Evolutionary conservation across 1,140 invertebrate species (phyloP), one percentile per base, ranked within the genome.

Genomic region (Drosophila orena): DNA sequence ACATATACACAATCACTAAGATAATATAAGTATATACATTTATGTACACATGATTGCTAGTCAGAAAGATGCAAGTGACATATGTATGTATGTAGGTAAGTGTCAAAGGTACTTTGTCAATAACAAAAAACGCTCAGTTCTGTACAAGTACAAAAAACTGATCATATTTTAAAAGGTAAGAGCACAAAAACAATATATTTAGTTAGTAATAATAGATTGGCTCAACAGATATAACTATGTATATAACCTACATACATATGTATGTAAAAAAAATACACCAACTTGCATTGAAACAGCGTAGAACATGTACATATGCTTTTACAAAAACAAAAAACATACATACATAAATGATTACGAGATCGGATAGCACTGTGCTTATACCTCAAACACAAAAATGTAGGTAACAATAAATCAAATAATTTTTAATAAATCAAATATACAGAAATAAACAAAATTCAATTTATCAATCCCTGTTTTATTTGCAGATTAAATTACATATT

Each of bases 61-160:
- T 70, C 55, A 77, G 55, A 60, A 55, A 54, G 49, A 65, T 74
- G 70, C 72, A 75, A 64, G 46, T 74, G 61, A 54, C 47, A 69
- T 44, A 49, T 52, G 49, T 72, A 44, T 38, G 42, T 12, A 14
- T 12, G 30, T 30, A 30, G 6, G 27, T 30, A 30, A 52, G 44
- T 62, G 43, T 34, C 52, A 12, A 34, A 37, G 2, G 37, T 15
- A 38, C 38, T 42, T 68, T 44, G 38, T 46, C 24, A 4, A 24
- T 24, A 50, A 59, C 38, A 57, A 52, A 42, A 58, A 38, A 74
- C 37, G 61, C 35, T 43, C 37, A 43, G 14, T 44, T 44, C 15
- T 55, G 54, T 60, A 77, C 38, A 76, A 50, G 27, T 47, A 30
- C 30, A 27, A 17, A 30, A 27, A 27, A 30, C 5, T 0, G 17